phyloP scores from a whole-genome alignment of 2,888 invertebrate genomes.

The Megastigmus dorsalis region DNA sequence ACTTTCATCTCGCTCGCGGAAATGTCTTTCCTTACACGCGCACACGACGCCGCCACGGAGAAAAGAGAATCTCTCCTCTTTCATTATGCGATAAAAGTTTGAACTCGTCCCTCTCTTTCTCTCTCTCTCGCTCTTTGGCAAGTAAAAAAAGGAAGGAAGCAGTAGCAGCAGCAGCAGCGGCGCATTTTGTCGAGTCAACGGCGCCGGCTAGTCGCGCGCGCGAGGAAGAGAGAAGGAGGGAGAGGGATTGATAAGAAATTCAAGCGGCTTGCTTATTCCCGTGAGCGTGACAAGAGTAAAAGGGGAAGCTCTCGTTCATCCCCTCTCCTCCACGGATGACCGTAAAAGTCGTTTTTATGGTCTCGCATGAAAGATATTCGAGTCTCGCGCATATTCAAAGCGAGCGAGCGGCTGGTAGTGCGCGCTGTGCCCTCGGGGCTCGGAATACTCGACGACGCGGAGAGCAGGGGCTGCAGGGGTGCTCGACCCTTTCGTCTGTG shows the following conservation, averaged over 20 bases:
- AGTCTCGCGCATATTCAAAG: conserved; percentile 55
- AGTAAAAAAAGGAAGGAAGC: too few relatives aligned
- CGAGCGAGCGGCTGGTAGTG: too few relatives aligned
- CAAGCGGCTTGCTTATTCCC: not conserved
- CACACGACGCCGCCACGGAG: too few relatives aligned
- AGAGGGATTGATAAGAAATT: conserved; percentile 33
- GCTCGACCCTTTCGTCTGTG: not conserved
- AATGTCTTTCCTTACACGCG: too few relatives aligned
- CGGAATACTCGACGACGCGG: not conserved
- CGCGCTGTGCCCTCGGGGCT: not conserved
- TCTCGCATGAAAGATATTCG: conserved; percentile 22
- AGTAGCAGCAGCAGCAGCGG: too few relatives aligned
- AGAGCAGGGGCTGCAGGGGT: too few relatives aligned
- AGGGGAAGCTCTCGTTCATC: not conserved
- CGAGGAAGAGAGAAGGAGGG: not conserved
- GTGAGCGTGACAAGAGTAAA: not conserved
- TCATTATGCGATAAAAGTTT: conserved; percentile 18
- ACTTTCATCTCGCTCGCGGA: too few relatives aligned
- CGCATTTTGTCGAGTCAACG: not conserved
- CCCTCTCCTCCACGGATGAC: conserved; percentile 35
- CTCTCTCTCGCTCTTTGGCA: too few relatives aligned
- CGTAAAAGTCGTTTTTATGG: conserved; percentile 58
- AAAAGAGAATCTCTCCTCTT: too few relatives aligned
- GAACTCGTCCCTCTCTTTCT: too few relatives aligned
- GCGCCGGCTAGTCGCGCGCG: not conserved